A percentile compares a stretch with the other conserved stretches of the same genome.
phyloP scores from a whole-genome alignment of 1,140 invertebrate genomes.

The Vanessa atalanta region DNA sequence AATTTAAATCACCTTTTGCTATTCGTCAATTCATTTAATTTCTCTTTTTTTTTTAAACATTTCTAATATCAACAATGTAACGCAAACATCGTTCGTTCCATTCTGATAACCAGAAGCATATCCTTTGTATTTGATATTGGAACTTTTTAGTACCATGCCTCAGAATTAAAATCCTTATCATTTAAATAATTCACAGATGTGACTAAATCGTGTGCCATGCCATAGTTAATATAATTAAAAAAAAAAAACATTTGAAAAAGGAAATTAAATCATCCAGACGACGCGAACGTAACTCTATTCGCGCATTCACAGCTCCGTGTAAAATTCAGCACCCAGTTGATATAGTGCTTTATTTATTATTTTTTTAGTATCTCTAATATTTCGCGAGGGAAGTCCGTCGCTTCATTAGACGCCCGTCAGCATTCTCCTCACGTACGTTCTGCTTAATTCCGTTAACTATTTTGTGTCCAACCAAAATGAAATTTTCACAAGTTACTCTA shows the following conservation, averaged over 20 bases:
- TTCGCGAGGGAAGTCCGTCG: slow-evolving; percentile 25
- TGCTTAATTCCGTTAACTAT: slow-evolving; percentile 66
- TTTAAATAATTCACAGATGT: no score
- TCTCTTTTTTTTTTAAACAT: no score
- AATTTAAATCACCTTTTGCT: no score
- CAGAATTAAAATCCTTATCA: no score
- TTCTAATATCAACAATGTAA: no score
- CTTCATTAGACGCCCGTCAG: slow-evolving; percentile 35
- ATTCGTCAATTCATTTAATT: no score
- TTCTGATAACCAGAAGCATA: no score
- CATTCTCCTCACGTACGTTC: slow-evolving; percentile 51
- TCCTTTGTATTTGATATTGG: no score
- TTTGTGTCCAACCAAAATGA: slow-evolving; percentile 57
- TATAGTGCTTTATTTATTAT: slow-evolving; percentile 42
- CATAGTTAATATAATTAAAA: no score
- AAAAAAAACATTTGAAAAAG: neutral
- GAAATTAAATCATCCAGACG: neutral
- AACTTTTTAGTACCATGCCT: no score
- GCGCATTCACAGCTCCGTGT: slow-evolving; percentile 18
- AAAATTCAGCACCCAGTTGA: slow-evolving; percentile 21
- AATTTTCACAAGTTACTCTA: slow-evolving; percentile 53
- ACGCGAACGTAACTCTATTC: slow-evolving; percentile 14
- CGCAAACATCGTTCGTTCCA: no score
- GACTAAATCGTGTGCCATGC: no score
- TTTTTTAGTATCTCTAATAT: slow-evolving; percentile 35